Base-by-base conservation (phyloP, 2,888 invertebrate genomes). In the Macrosoma leucophasiata region DNA sequence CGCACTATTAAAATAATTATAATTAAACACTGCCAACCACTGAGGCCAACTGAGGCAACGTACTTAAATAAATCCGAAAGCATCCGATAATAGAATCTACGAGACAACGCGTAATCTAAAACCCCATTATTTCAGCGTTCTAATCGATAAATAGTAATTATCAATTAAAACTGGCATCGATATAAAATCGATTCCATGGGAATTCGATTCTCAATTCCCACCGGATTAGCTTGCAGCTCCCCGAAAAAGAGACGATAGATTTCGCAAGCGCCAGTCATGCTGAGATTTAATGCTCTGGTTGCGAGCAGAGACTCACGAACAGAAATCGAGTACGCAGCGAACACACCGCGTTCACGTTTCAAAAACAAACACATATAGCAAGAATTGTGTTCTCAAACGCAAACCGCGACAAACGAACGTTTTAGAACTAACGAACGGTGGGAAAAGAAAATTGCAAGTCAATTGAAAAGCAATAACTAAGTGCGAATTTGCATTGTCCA, bases 241-340 rank as follows among this genome's bases (percentile, higher is more conserved):
- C 50, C 49, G 42, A 52, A 58, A 49, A 50, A 55, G 52, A 50
- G 51, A 47, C 55, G 51, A 61, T 60, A 57, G 57, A 60, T 61
- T 62, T 60, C 48, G 44, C 58, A 52, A 58, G 52, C 53, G 47
- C 54, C 51, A 62, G 65, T 65, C 68, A 61, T 62, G 62, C 58
- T 57, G 58, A 64, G 72, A 74, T 75, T 75, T 74, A 77, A 68
- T 73, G 66, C 64, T 54, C 52, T 51, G 58, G 55, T 58, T 48
- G 38, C 53, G 48, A 45, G 47, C 53, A 51, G 30, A 42, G 43
- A 47, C 62, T 65, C 70, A 70, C 72, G 70, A 72, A n/a, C n/a
- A n/a, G n/a, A n/a, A n/a, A n/a, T n/a, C n/a, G n/a, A 41, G 32
- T 21, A 32, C 29, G 29, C 27, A 13, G 24, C 21, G 32, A 27